phyloP scores from a whole-genome alignment of 1,140 invertebrate genomes.

The Papilio dardanus region DNA sequence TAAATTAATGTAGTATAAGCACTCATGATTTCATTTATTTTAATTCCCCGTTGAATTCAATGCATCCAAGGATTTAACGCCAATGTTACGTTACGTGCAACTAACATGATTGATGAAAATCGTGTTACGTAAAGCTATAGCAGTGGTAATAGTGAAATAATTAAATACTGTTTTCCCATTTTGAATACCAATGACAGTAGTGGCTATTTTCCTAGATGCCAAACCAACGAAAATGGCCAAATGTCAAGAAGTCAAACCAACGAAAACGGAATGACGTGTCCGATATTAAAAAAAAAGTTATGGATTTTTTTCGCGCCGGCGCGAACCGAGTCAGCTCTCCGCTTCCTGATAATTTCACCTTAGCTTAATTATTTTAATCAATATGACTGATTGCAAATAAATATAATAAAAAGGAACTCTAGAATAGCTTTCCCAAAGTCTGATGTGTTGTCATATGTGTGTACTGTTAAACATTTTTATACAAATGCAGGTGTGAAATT shows the following conservation, averaged over 20 bases:
- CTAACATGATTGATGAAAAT: neutral
- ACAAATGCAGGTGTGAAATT: constrained; percentile 33
- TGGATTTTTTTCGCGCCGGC: constrained; percentile 62
- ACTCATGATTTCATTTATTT: too few relatives aligned
- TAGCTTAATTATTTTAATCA: neutral
- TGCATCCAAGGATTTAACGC: too few relatives aligned
- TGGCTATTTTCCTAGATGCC: constrained; percentile 41
- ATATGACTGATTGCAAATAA: constrained; percentile 4
- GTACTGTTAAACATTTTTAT: neutral
- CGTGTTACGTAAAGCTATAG: neutral
- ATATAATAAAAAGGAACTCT: neutral
- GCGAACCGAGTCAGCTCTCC: constrained; percentile 43
- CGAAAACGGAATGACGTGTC: neutral
- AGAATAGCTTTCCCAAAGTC: neutral
- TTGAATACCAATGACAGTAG: neutral
- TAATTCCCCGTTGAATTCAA: too few relatives aligned
- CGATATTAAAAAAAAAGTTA: constrained; percentile 49
- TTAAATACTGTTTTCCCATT: too few relatives aligned
- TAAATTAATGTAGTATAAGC: too few relatives aligned
- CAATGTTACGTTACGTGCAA: neutral
- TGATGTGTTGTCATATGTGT: neutral
- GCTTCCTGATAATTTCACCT: neutral
- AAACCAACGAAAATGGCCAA: constrained; percentile 41
- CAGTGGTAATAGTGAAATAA: neutral
- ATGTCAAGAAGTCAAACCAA: constrained; percentile 41